Evolutionary conservation across 2,888 invertebrate species (phyloP).

Genomic region (Subacronicta megacephala): DNA sequence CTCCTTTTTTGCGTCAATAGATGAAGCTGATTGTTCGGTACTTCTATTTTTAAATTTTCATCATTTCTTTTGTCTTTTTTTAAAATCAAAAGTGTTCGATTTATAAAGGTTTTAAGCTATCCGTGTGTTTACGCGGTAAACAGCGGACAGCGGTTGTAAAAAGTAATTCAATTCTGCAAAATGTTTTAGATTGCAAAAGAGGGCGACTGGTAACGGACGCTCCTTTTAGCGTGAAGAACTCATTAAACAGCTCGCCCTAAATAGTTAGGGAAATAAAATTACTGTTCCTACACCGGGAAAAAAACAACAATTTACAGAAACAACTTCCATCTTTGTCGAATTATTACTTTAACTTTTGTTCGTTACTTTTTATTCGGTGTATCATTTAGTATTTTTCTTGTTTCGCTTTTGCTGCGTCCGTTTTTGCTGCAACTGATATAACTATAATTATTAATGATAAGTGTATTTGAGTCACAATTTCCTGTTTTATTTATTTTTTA

Average conservation of each 20-base stretch:
- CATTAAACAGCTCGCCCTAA: constrained; percentile 51
- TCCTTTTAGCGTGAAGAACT: constrained; percentile 47
- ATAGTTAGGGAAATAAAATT: constrained; percentile 54
- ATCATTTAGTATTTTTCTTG: constrained; percentile 22
- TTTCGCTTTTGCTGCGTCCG: neutral
- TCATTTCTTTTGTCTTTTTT: constrained; percentile 8
- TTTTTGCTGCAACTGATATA: neutral
- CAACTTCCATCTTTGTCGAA: constrained; percentile 43
- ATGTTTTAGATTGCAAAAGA: constrained; percentile 48
- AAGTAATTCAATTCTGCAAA: constrained; percentile 48
- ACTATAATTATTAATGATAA: neutral
- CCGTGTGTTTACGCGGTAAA: constrained; percentile 25
- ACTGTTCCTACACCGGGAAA: constrained; percentile 37
- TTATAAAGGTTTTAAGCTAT: constrained; percentile 25
- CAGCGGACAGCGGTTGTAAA: constrained; percentile 30
- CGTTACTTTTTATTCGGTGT: constrained; percentile 38
- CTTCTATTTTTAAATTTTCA: constrained; percentile 38
- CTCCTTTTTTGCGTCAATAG: constrained; percentile 67
- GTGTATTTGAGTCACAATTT: no score
- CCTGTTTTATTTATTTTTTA: no score
- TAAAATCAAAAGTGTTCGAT: constrained; percentile 28
- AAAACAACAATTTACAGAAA: constrained; percentile 36
- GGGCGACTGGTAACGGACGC: constrained; percentile 35
- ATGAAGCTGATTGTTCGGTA: constrained; percentile 64
- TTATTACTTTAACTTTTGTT: constrained; percentile 46